Base-by-base conservation (phyloP, 2,113 vertebrate species). In the Petroica traversi region DNA sequence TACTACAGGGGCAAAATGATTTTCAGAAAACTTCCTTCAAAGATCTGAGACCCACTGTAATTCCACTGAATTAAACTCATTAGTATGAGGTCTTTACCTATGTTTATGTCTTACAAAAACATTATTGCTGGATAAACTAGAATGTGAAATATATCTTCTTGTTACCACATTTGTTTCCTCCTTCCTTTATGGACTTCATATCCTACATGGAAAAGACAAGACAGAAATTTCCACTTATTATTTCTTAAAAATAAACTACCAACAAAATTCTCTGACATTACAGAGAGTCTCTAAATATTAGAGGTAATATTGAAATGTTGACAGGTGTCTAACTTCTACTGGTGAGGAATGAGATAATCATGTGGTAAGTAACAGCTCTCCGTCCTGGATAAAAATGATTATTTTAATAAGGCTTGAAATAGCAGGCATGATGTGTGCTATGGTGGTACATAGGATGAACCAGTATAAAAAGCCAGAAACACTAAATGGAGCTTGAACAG, bases 351-450 rank as follows among this genome's bases (percentile, higher is more conserved):
- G 61, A 93, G 80, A 73, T 95, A 93, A 95, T 96, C 84, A 73
- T 64, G 62, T 86, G 64, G 54, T 91, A 95, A 91, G 91, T 92
- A 89, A 66, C 67, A 95, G 57, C 43, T 93, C 74, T 88, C 88
- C 2, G 4, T 76, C 57, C 58, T 57, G 26, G 85, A 93, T 93
- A 83, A 97, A 96, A 95, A 97, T 92, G 28, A 94, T 97, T 95
- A 92, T 96, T 97, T 96, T 85, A 96, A 96, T 96, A 91, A 58
- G 84, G 52, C 24, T 74, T 85, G 92, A 93, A 97, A 55, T 45
- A 54, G 8, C 46, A 93, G 75, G 36, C 84, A 94, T 61, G 69
- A 92, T 92, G 89, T 95, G 74, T 54, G 19, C 51, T 94, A 34
- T 82, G 80, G 96, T 95, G 95, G 82, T 88, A 72, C 1, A 24